Conservation (phyloP, 2,888 invertebrate species). For the Sminthurides aquaticus region DNA sequence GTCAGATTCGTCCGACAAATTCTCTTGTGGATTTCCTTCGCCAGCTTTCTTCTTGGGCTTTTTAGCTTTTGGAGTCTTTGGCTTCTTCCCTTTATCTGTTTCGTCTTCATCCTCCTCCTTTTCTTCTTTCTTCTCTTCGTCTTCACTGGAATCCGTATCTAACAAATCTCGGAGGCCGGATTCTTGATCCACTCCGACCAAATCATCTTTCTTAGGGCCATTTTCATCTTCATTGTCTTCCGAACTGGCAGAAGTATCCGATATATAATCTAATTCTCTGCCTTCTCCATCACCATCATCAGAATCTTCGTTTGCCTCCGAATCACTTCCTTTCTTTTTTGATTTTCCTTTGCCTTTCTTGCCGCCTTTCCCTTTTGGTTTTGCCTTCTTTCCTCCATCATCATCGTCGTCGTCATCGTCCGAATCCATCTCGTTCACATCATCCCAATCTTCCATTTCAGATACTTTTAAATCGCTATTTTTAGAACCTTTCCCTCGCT, state of each 20-base stretch:
- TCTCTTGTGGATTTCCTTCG: constrained; percentile 7
- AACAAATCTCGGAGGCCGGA: constrained; percentile 76
- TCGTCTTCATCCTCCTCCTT: constrained; percentile 66
- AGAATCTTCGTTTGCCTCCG: constrained; percentile 89
- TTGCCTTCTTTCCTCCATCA: constrained; percentile 55
- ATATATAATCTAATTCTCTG: constrained; percentile 87
- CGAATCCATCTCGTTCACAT: constrained; percentile 67
- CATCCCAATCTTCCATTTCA: constrained; percentile 91
- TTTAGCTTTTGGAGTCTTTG: constrained; percentile 46
- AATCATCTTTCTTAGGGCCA: constrained; percentile 66
- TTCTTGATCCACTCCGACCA: constrained; percentile 85
- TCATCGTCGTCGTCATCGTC: constrained; percentile 61
- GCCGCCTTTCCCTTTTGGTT: constrained; percentile 45
- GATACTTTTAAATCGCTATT: constrained; percentile 62
- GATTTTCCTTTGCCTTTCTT: constrained; percentile 56
- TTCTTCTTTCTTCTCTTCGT: constrained; percentile 64
- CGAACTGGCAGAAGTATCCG: constrained; percentile 52
- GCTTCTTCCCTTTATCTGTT: constrained; percentile 49
- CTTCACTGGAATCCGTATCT: constrained; percentile 77
- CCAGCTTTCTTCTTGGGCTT: constrained; percentile 46
- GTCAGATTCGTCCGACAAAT: constrained; percentile 12
- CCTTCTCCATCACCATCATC: constrained; percentile 97
- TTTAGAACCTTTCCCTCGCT: constrained; percentile 8
- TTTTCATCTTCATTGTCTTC: constrained; percentile 47
- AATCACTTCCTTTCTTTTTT: constrained; percentile 72